Evolutionary conservation across 2,888 invertebrate genomes (phyloP), one percentile per base, ranked within the genome.

Genomic region (Camptogramma bilineatum): DNA sequence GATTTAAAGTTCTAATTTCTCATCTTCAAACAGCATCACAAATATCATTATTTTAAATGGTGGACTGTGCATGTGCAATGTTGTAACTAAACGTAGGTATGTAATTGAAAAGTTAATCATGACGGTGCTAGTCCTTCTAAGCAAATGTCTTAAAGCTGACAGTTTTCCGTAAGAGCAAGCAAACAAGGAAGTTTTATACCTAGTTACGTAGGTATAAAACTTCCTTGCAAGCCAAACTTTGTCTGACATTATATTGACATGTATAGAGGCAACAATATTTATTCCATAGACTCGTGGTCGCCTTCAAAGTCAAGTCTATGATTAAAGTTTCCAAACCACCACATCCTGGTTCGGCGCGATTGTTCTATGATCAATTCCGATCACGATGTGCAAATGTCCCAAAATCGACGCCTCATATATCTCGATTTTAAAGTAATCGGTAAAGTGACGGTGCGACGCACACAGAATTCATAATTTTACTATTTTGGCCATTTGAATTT

Each of bases 401-500:
- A 79, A 82, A 82, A 88, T 90, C 79, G 90, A 87, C 90, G 90
- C 88, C 87, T 90, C 85, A 77, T 86, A 78, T 76, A 84, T 86
- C 83, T 85, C 77, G 75, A 77, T 86, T 87, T 87, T 79, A 81
- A 81, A 76, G 84, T 84, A 85, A 88, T 86, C 86, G 82, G 81
- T 81, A 82, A 80, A 82, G 79, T 82, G 81, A 71, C 70, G 52
- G 59, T 4, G 10, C 66, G 54, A 82, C 86, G 83, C 73, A 63
- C 8, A 4, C 21, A 46, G 90, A 86, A 86, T 91, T 68, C 64
- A 50, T 74, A 84, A 86, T 82, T 75, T 24, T 31, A 48, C 59
- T 65, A 62, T 66, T 39, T 64, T 55, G 55, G 28, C 13, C 17
- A 24, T 51, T 63, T 69, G 69, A 61, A 72, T 73, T 68, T 17